Conservation (phyloP, 2,888 invertebrate genomes). For the Frankliniella fusca region DNA sequence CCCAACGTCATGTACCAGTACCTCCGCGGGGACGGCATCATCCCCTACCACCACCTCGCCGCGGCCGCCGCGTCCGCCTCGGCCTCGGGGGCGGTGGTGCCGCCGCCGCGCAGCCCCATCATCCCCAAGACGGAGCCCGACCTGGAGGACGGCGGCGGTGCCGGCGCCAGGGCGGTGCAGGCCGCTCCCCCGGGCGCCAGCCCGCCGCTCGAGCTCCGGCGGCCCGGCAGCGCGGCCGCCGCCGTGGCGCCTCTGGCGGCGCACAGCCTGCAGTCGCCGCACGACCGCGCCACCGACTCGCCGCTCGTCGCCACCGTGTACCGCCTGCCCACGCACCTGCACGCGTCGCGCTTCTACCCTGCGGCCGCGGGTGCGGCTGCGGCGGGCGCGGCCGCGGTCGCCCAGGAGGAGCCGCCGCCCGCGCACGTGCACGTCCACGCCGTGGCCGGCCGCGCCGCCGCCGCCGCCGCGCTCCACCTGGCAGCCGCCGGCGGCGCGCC, state of each 20-base stretch:
- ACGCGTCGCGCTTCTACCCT: slow-evolving; percentile 36
- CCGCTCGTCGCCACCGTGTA: slow-evolving; percentile 67
- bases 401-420: slow-evolving; percentile 58
- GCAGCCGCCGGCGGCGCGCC: slow-evolving; percentile 41
- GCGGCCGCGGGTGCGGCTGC: slow-evolving; percentile 50
- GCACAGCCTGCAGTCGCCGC: slow-evolving; percentile 37
- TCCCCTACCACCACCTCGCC: slow-evolving; percentile 39
- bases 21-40: slow-evolving; percentile 46
- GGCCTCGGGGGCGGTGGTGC: slow-evolving; percentile 39
- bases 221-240: slow-evolving; percentile 46
- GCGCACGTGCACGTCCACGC: slow-evolving; percentile 51
- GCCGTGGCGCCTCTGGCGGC: slow-evolving; percentile 44
- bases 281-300: slow-evolving; percentile 60
- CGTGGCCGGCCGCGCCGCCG: slow-evolving; percentile 46
- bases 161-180: not conserved
- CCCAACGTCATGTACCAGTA: slow-evolving; percentile 55
- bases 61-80: slow-evolving; percentile 31
- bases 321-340: slow-evolving; percentile 50
- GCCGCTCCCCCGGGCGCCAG: slow-evolving; percentile 50
- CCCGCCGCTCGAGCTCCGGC: slow-evolving; percentile 68
- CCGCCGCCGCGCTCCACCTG: slow-evolving; percentile 52
- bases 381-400: slow-evolving; percentile 50
- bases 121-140: slow-evolving; percentile 1
- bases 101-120: slow-evolving; percentile 34
- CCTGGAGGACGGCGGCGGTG: slow-evolving; percentile 3